These are phyloP conservation scores for Upupa epops DNA, from an alignment of 2,113 vertebrate species.

Conservation along the genomic window DNA sequence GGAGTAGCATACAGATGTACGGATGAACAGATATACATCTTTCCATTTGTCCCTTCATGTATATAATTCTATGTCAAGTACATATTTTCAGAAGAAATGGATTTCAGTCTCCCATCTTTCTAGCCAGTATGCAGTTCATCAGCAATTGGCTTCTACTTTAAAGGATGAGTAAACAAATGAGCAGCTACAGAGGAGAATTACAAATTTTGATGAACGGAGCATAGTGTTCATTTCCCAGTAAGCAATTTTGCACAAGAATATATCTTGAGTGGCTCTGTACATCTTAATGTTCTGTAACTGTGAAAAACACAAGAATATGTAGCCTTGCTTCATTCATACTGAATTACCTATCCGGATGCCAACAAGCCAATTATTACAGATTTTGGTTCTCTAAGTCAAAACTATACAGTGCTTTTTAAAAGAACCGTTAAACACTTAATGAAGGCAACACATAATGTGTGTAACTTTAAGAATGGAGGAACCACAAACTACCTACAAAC, in stretches of 20 bases:
- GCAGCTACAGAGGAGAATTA: slow-evolving; percentile 28
- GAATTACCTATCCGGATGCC: slow-evolving; percentile 22
- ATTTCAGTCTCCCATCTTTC: background rate
- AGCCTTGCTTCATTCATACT: slow-evolving; percentile 2
- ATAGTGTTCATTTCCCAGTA: background rate
- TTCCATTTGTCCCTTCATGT: background rate
- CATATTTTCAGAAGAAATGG: slow-evolving; percentile 8
- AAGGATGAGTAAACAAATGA: slow-evolving; percentile 40
- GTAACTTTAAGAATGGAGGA: slow-evolving; percentile 1
- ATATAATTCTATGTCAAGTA: background rate
- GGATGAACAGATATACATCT: background rate
- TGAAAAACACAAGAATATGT: slow-evolving; percentile 26
- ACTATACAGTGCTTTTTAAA: slow-evolving; percentile 41
- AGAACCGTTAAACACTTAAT: slow-evolving; percentile 50
- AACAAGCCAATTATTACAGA: slow-evolving; percentile 33
- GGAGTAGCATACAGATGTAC: background rate
- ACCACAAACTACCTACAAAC: background rate
- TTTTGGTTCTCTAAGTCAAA: slow-evolving; percentile 39
- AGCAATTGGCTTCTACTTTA: background rate
- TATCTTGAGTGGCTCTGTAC: slow-evolving; percentile 1
- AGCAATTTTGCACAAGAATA: slow-evolving; percentile 35
- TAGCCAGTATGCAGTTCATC: background rate
- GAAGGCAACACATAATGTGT: background rate
- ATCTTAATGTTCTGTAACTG: slow-evolving; percentile 28
- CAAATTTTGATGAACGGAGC: slow-evolving; percentile 6